Conservation (phyloP, 2,113 vertebrate genomes). For the Gadus chalcogrammus region DNA sequence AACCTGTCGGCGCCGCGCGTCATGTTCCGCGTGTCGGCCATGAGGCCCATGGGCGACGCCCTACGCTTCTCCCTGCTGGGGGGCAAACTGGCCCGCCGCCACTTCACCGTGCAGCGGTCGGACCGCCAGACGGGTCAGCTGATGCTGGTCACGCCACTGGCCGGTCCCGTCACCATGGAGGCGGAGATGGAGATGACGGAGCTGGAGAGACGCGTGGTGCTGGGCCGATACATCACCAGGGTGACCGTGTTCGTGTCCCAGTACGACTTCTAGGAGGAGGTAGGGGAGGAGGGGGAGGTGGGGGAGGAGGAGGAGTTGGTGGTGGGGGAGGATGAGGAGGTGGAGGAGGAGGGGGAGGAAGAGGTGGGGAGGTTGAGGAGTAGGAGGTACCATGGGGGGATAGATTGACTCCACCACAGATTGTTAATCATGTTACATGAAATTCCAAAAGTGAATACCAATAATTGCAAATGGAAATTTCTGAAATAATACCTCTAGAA, state of each 20-base stretch:
- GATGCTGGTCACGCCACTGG: constrained; percentile 74
- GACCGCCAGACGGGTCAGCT: constrained; percentile 79
- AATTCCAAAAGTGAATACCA: no score
- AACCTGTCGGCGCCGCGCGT: constrained; percentile 77
- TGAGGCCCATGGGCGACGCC: constrained; percentile 73
- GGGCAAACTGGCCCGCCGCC: constrained; percentile 59
- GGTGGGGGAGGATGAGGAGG: background rate
- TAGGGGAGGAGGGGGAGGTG: background rate
- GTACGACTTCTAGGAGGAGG: constrained; percentile 76
- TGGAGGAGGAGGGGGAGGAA: no score
- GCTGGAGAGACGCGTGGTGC: constrained; percentile 70
- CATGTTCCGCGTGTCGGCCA: constrained; percentile 83
- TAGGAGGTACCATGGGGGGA: no score
- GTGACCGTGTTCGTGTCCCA: constrained; percentile 80
- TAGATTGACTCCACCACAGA: no score
- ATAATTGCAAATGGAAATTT: no score
- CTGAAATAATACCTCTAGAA: no score
- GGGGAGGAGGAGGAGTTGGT: background rate
- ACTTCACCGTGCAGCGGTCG: constrained; percentile 75
- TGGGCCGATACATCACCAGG: constrained; percentile 84
- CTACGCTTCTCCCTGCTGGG: constrained; percentile 77
- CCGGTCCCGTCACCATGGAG: constrained; percentile 74
- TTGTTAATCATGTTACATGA: no score
- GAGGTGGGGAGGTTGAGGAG: no score
- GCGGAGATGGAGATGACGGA: constrained; percentile 87